These are phyloP conservation scores for Natator depressus DNA, from an alignment of 2,113 vertebrate species.

Conservation along the genomic window DNA sequence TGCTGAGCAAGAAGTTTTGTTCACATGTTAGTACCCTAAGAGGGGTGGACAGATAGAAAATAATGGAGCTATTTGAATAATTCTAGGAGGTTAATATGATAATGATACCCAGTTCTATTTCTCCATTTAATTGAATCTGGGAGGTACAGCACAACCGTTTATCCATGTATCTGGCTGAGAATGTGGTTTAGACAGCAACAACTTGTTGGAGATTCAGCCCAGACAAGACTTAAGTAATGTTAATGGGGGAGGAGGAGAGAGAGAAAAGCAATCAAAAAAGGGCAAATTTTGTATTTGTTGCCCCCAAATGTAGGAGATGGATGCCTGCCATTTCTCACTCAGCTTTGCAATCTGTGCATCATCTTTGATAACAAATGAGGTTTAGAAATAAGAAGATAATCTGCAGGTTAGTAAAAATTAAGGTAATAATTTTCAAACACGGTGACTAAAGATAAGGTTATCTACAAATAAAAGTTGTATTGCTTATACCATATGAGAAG, in stretches of 20 bases:
- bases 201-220: not conserved
- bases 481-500: not conserved
- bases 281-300: not conserved
- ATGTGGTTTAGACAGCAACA: not conserved
- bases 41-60: conserved; percentile 35
- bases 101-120: conserved; percentile 33
- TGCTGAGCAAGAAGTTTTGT: conserved; percentile 12
- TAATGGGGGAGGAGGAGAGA: not conserved
- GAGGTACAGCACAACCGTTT: not conserved
- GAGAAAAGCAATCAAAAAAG: not conserved
- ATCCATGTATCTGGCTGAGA: not conserved
- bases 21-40: conserved; percentile 52
- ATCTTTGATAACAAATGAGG: not conserved
- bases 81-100: conserved; percentile 22
- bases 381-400: not conserved
- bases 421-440: not conserved
- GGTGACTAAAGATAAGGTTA: not conserved
- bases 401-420: not conserved
- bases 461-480: not conserved
- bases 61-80: not conserved
- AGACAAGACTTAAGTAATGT: not conserved
- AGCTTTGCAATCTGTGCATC: not conserved
- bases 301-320: not conserved
- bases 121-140: not conserved
- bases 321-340: not conserved